Evolutionary conservation across 2,888 invertebrate species (phyloP), one percentile per base, ranked within the genome.

Genomic region (Tricholauxania praeusta): DNA sequence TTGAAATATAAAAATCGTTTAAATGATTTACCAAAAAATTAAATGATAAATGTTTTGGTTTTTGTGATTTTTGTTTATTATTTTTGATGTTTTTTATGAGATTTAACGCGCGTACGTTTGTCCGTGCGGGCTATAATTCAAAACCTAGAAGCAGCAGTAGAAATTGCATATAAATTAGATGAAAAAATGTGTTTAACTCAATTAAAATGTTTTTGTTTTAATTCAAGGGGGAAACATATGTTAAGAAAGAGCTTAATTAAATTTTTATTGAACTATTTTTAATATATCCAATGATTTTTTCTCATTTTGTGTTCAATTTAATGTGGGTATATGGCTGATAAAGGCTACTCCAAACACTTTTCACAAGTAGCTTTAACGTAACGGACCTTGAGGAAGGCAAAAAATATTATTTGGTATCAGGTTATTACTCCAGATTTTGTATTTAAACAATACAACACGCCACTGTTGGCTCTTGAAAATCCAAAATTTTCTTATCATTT

Each of bases 11-110:
- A 77, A 74, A 72, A 76, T 62, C 75, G 71, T 75, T 73, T 73
- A 74, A 78, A 78, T 77, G 75, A 78, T 78, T 77, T 75, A 75
- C 59, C 73, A 77, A 75, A 75, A 78, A 76, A 75, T 73, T 71
- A 75, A 79, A 75, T 76, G 75, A 74, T 76, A 71, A 72, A 74
- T 72, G 53, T 57, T 71, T 69, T 55, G 66, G 70, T 67, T 65
- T 72, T 65, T 47, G 57, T 53, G 48, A 69, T 39, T 69, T 55
- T 72, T 70, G 70, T 70, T 70, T 70, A 70, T 70, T 70, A 22
- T 70, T 53, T 53, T 70, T 19, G 62, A 53, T 14, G 32, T 14
- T 53, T 53, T 63, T 28, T 32, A 39, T 28, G 47, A 55, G 14
- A 47, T 55, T 57, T n/a, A 28, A 22, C 28, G 57, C 22, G 55